Evolutionary conservation across 92 coral and sea anemone genomes (phyloP), one percentile per base, ranked within the genome.

Genomic region (Umimayanthus chanpuru): DNA sequence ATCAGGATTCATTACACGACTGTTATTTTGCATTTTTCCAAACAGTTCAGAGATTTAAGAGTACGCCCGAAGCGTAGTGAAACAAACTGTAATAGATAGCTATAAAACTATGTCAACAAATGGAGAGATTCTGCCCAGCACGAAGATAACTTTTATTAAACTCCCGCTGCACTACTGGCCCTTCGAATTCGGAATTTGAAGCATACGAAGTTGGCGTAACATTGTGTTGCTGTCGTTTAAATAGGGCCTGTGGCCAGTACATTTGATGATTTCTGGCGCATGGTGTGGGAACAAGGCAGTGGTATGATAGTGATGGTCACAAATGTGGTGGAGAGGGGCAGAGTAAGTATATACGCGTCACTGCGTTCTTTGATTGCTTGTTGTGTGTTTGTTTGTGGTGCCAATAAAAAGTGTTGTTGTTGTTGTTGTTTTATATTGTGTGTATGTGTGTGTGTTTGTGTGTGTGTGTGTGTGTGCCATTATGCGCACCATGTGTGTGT

Each of bases 261-360:
- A 16, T 95, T 95, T 86, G 93, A 92, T 70, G 98, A 95, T 67
- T 95, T 95, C 90, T 95, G 98, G 98, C 94, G 96, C 56, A 95
- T 94, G 85, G 86, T 95, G 25, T 95, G 98, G 96, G 98, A 95
- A 76, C 96, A 95, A 58, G 91, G 93, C 14, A 91, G 89, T 44
- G 91, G 93, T 61, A 89, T 88, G 16, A 84, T 95, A 36, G 92
- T 95, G 89, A 95, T 95, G 98, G 96, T 95, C 12, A 95, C 98
- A 65, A 95, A 95, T 85, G 91, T 92, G 6, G 90, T 95, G 12
- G 98, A 95, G 68, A 94, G 96, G 67, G 98, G 98, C 72, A 91
- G 95, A 94, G 98, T 95, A 64, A 11, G 90, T 79, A 53, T 26
- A 47, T 23, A n/a, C 10, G 23, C 18, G 79, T 4, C 8, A 74